Conservation (phyloP, 2,888 invertebrate genomes). For the Brenthis hecate region DNA sequence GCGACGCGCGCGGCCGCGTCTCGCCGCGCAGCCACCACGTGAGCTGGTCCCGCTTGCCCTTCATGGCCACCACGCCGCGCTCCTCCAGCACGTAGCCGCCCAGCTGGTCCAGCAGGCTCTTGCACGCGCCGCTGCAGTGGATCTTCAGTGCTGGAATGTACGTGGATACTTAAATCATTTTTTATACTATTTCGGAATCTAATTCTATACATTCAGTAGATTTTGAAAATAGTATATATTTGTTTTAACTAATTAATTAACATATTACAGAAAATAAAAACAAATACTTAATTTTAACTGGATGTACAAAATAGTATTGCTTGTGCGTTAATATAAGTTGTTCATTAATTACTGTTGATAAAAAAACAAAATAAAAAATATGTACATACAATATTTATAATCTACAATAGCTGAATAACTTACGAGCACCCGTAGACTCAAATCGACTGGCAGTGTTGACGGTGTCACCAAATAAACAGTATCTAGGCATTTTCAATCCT, state of each 20-base stretch:
- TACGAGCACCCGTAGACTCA: conserved; percentile 92
- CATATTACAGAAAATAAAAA: too few relatives aligned
- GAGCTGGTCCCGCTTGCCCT: conserved; percentile 91
- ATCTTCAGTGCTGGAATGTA: conserved; percentile 86
- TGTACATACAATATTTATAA: neutral
- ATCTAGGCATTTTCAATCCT: conserved; percentile 95
- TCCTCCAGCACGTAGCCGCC: conserved; percentile 90
- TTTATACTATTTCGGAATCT: too few relatives aligned
- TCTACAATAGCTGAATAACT: conserved; percentile 54
- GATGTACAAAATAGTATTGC: too few relatives aligned
- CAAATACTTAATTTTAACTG: too few relatives aligned
- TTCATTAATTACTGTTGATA: too few relatives aligned
- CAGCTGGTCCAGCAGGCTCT: conserved; percentile 85
- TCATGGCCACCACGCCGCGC: conserved; percentile 89
- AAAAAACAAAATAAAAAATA: too few relatives aligned
- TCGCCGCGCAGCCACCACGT: conserved; percentile 92
- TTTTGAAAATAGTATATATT: too few relatives aligned
- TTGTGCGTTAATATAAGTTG: too few relatives aligned
- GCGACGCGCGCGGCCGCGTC: conserved; percentile 80
- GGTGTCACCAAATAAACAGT: conserved; percentile 95
- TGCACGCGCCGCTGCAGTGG: conserved; percentile 90
- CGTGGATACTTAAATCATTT: neutral
- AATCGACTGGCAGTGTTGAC: conserved; percentile 95
- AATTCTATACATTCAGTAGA: too few relatives aligned
- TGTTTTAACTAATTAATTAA: too few relatives aligned